phyloP scores from a whole-genome alignment of 2,797 vertebrate genomes.

The Mionectes olivaceus region DNA sequence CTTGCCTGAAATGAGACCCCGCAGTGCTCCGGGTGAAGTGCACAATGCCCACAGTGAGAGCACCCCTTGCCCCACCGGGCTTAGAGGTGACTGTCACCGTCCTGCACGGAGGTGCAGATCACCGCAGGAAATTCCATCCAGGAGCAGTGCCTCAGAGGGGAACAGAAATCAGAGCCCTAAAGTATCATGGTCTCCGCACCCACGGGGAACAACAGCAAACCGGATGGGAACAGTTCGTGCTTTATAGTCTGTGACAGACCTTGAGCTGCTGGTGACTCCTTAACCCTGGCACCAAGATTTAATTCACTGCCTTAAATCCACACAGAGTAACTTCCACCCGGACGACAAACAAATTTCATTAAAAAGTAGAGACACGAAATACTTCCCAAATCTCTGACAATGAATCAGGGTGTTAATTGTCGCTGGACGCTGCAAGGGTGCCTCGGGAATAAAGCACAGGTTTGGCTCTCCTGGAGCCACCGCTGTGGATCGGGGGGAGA shows the following conservation, averaged over 20 bases:
- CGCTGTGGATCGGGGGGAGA: fast-evolving
- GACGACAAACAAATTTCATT: background rate
- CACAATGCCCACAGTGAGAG: background rate
- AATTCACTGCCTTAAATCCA: background rate
- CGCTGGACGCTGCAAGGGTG: background rate
- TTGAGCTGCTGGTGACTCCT: background rate
- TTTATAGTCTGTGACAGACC: fast-evolving
- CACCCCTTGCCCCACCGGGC: background rate
- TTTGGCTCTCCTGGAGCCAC: fast-evolving
- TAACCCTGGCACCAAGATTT: background rate
- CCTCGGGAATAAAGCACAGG: fast-evolving
- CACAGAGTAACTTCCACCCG: background rate
- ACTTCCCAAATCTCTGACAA: fast-evolving
- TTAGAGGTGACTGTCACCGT: background rate
- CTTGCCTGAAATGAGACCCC: background rate
- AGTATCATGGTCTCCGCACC: fast-evolving
- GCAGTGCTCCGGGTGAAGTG: background rate
- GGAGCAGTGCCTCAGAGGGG: background rate
- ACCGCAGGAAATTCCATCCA: background rate
- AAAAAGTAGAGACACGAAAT: fast-evolving
- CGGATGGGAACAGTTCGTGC: background rate
- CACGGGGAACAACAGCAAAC: background rate
- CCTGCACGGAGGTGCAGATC: background rate
- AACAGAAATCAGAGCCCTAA: background rate
- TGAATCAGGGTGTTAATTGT: fast-evolving